phyloP scores from a whole-genome alignment of 2,797 vertebrate genomes.

The Oreochromis grahami region DNA sequence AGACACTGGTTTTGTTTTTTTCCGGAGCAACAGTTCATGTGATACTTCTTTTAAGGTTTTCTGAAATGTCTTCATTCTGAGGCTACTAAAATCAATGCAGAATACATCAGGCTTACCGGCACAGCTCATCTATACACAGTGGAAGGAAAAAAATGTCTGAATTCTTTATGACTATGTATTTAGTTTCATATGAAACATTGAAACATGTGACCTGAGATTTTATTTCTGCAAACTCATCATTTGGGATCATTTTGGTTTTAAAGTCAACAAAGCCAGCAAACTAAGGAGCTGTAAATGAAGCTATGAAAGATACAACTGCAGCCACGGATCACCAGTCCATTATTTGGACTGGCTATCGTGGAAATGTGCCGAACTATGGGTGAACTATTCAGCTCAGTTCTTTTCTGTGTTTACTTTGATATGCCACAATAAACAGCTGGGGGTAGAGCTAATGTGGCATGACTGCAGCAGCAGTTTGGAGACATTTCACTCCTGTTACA shows the following conservation, averaged over 20 bases:
- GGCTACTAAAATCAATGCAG: background rate
- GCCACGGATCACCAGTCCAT: background rate
- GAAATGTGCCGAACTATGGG: background rate
- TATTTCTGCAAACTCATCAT: background rate
- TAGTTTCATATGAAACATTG: background rate
- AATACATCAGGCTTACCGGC: background rate
- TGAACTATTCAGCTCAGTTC: background rate
- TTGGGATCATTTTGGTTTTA: background rate
- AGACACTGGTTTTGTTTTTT: background rate
- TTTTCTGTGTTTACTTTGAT: background rate
- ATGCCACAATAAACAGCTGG: background rate
- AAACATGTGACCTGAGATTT: background rate
- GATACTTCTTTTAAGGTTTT: background rate
- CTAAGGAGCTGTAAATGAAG: background rate
- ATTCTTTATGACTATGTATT: background rate
- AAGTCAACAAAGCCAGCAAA: background rate
- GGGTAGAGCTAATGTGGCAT: background rate
- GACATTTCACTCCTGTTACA: background rate
- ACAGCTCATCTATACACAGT: background rate
- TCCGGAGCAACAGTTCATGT: too few relatives aligned
- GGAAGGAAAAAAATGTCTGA: rapidly evolving
- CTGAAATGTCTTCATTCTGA: background rate
- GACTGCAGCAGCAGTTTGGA: background rate
- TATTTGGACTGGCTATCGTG: background rate
- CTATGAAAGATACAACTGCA: background rate